phyloP scores from a whole-genome alignment of 64 coral and sea anemone genomes.

The Platygyra sinensis region DNA sequence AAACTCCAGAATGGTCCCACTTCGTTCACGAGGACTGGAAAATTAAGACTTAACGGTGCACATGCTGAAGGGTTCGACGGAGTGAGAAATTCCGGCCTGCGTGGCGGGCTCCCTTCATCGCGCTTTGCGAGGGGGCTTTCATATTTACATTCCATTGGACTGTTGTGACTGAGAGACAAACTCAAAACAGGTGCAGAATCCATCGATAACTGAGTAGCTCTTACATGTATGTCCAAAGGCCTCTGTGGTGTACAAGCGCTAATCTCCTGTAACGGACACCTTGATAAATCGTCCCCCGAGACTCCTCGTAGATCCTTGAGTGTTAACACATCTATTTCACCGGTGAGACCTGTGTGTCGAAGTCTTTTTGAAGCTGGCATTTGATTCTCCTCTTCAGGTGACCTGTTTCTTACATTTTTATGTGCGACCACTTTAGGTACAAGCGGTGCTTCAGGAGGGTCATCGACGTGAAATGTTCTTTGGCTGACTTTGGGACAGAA shows the following conservation, averaged over 20 bases:
- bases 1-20: constrained; percentile 21
- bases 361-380: constrained; percentile 57
- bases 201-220: neutral
- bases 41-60: neutral
- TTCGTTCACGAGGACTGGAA: constrained; percentile 19
- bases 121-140: neutral
- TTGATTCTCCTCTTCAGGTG: constrained; percentile 56
- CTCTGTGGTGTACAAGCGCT: neutral
- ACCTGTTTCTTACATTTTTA: constrained; percentile 41
- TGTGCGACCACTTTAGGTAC: neutral
- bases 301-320: constrained; percentile 22
- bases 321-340: constrained; percentile 65
- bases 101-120: neutral
- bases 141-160: constrained; percentile 8
- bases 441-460: neutral
- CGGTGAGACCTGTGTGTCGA: constrained; percentile 81
- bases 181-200: neutral
- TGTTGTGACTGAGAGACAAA: neutral
- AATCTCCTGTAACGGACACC: constrained; percentile 13
- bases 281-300: neutral
- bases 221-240: neutral
- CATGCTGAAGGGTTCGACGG: neutral
- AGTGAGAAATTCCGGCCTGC: neutral
- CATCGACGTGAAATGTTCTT: constrained; percentile 43
- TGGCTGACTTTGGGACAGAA: constrained; percentile 64